Evolutionary conservation across 2,113 vertebrate genomes (phyloP), one percentile per base, ranked within the genome.

Genomic region (Pardalotus punctatus): DNA sequence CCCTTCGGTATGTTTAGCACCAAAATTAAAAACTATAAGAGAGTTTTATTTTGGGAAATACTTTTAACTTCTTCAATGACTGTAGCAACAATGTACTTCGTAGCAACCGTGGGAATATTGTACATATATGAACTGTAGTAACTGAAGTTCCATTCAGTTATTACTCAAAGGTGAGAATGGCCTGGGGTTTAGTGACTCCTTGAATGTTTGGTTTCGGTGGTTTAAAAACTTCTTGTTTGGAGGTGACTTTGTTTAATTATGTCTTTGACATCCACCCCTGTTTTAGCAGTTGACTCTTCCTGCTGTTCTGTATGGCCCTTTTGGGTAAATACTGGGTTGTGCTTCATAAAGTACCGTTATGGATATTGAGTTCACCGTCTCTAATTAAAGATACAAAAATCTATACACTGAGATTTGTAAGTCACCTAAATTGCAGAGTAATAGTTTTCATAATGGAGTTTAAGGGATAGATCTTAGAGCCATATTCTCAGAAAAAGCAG

Each of bases 371-470:
- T 91, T 97, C 50, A 19, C 43, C 3, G 7, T 92, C 85, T 96
- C 74, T 97, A 93, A 96, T 96, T 96, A 92, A 73, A 90, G 86
- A 94, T 78, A 66, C 57, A 81, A 70, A 94, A 95, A 81, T 93
- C 73, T 45, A 22, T 91, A 60, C 10, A 3, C 96, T 50, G 83
- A 94, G 80, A 82, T 95, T 97, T 96, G 79, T 94, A 95, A 93
- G 80, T 96, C 61, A 73, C 88, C 85, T 93, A 91, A 95, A 93
- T 76, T 93, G 85, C 14, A 23, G 91, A 95, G 69, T 90, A 78
- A 56, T 96, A 40, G 86, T 95, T 95, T 86, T 91, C 73, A 93
- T 94, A 88, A 92, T 77, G 70, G 64, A 19, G 48, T 92, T 96
- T 71, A 87, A 96, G 62, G 82, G 84, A 67, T 72, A 94, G 85